Conservation (phyloP, 2,888 invertebrate genomes). For the Busseola fusca region DNA sequence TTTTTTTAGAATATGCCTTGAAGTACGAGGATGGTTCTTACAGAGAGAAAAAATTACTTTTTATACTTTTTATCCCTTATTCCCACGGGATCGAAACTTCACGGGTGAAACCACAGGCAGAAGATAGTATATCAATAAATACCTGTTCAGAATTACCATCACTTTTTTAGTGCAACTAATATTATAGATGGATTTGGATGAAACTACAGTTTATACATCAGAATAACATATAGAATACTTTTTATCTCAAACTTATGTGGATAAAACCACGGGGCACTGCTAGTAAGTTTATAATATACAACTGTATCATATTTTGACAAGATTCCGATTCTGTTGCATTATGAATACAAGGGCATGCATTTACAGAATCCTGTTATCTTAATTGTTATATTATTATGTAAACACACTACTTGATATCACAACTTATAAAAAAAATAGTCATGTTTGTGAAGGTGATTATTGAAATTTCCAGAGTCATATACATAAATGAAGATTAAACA, state of each 20-base stretch:
- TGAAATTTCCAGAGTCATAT: not conserved
- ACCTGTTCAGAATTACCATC: not conserved
- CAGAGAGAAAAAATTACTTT: too few relatives aligned
- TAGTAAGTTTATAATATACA: not conserved
- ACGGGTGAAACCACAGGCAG: too few relatives aligned
- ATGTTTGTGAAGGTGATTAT: not conserved
- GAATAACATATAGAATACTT: too few relatives aligned
- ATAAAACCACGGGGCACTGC: too few relatives aligned
- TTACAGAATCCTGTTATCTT: constrained; percentile 11
- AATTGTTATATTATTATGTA: not conserved
- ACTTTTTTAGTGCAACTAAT: not conserved
- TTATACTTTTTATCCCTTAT: too few relatives aligned
- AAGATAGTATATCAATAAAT: constrained; percentile 17
- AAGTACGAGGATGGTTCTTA: too few relatives aligned
- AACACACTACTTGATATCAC: not conserved
- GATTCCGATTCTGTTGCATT: not conserved
- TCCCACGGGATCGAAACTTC: too few relatives aligned
- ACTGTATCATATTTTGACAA: constrained; percentile 8
- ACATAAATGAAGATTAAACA: not conserved
- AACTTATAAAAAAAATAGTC: not conserved
- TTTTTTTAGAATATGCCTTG: too few relatives aligned
- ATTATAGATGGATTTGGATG: too few relatives aligned
- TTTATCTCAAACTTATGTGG: too few relatives aligned
- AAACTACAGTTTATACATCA: too few relatives aligned
- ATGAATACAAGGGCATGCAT: not conserved